These are phyloP conservation scores for Polyergus mexicanus DNA, from an alignment of 1,140 invertebrate genomes.

Conservation along the genomic window DNA sequence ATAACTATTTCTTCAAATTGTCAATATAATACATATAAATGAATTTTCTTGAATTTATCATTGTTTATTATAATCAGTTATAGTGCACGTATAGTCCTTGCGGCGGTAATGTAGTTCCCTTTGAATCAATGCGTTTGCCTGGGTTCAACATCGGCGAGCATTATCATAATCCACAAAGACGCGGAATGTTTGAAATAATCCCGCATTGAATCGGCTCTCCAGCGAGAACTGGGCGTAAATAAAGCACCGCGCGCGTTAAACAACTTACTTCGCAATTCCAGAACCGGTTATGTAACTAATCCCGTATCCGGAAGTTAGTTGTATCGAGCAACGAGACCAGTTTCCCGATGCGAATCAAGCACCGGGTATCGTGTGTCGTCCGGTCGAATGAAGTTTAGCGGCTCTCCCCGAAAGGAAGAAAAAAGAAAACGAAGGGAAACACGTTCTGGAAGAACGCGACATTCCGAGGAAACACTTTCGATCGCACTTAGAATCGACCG, in stretches of 20 bases:
- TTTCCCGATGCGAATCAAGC: constrained; percentile 23
- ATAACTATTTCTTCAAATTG: not conserved
- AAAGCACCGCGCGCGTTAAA: constrained; percentile 65
- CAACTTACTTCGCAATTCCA: constrained; percentile 58
- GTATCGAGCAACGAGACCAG: constrained; percentile 57
- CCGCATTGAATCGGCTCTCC: constrained; percentile 23
- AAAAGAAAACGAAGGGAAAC: not conserved
- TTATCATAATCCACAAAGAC: not conserved
- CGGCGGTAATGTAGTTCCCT: not conserved
- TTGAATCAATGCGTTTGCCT: not conserved
- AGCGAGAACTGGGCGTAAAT: constrained; percentile 59
- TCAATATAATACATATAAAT: not conserved
- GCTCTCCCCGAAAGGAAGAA: too few relatives aligned
- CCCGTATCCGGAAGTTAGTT: constrained; percentile 61
- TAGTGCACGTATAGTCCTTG: not conserved
- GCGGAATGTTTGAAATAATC: constrained; percentile 41
- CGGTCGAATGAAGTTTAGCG: not conserved
- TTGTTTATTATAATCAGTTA: not conserved
- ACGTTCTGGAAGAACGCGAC: not conserved
- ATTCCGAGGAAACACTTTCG: constrained; percentile 29
- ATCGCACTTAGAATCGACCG: constrained; percentile 27
- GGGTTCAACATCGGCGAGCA: not conserved
- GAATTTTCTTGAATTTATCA: not conserved
- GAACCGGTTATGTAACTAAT: constrained; percentile 71
- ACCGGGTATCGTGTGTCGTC: constrained; percentile 19